Percentiles rank a stretch among this genome's conserved stretches.
These are phyloP conservation scores for Pollicipes pollicipes DNA, from an alignment of 1,140 invertebrate genomes.

Conservation along the genomic window DNA sequence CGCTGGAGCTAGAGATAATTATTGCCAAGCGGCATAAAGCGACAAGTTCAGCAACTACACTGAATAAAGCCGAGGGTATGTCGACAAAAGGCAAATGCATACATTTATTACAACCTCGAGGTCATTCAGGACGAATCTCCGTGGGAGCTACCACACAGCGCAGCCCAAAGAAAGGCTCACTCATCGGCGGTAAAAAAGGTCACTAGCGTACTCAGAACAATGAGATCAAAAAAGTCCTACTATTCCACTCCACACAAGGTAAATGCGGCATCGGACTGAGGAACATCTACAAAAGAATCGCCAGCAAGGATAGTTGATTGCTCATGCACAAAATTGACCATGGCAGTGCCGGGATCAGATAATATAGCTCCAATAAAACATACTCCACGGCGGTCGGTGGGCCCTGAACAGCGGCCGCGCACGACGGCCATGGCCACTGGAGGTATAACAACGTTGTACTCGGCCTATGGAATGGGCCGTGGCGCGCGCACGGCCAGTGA, in stretches of 20 bases:
- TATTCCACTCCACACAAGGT: neutral
- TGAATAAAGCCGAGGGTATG: no score
- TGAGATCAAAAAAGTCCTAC: neutral
- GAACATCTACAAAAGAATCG: neutral
- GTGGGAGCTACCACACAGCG: neutral
- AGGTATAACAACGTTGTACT: slow-evolving; percentile 2
- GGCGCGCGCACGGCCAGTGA: neutral
- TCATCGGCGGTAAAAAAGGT: neutral
- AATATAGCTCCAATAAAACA: neutral
- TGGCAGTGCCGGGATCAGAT: neutral
- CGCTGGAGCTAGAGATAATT: no score
- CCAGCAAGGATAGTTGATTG: neutral
- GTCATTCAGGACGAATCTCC: neutral
- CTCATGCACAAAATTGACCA: neutral
- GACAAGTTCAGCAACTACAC: no score
- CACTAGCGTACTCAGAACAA: neutral
- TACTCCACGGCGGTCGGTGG: neutral
- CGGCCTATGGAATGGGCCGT: neutral
- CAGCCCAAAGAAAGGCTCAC: neutral
- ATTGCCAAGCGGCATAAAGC: no score
- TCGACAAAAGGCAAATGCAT: neutral
- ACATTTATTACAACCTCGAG: neutral
- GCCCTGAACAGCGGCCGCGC: no score
- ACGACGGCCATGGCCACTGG: no score
- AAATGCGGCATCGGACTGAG: neutral